Evolutionary conservation across 2,113 vertebrate species (phyloP).

Genomic region (Hyla sarda): DNA sequence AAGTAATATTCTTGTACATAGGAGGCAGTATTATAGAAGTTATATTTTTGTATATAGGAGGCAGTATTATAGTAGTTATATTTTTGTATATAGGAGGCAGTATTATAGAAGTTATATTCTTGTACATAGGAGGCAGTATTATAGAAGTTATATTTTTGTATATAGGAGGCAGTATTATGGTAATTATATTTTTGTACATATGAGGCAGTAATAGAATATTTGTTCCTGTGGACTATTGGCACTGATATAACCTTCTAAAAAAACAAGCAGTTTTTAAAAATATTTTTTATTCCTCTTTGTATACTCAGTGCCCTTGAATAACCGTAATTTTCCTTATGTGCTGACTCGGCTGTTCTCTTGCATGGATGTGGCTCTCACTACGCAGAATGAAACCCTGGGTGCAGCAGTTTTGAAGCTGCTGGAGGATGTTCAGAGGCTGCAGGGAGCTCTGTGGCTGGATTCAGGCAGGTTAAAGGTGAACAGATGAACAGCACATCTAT

Average conservation of each 20-base stretch:
- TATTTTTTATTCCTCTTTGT: neutral
- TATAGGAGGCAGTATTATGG: no score
- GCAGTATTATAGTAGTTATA: no score
- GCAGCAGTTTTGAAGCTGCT: neutral
- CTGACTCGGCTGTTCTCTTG: neutral
- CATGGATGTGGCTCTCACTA: neutral
- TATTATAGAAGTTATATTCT: no score
- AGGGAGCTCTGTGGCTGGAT: neutral
- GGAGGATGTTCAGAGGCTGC: neutral
- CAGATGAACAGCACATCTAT: neutral
- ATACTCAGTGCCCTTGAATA: neutral
- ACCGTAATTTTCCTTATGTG: neutral
- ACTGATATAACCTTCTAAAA: neutral
- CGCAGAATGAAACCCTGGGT: neutral
- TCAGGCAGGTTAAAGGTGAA: conserved; percentile 43
- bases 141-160: no score
- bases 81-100: no score
- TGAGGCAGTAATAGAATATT: no score
- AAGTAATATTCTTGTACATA: no score
- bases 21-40: no score
- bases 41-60: no score
- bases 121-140: no score
- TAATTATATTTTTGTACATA: no score
- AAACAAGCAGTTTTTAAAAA: no score
- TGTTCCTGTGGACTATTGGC: neutral